Percentiles rank a stretch among this genome's conserved stretches.
phyloP scores from a whole-genome alignment of 2,113 vertebrate species.

The Pelusios castaneus region DNA sequence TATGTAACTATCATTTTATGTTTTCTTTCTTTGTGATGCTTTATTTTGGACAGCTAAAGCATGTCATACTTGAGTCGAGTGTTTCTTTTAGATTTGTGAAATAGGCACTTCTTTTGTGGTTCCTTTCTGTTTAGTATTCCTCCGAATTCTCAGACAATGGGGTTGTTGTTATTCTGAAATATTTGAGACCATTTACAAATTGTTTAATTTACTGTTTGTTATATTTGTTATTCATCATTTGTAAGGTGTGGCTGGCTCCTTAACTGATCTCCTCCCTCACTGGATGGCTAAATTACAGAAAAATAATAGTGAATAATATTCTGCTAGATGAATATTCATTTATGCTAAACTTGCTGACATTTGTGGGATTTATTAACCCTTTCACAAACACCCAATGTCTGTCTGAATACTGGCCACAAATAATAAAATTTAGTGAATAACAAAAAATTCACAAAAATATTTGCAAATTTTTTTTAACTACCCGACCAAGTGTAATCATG shows the following conservation, averaged over 20 bases:
- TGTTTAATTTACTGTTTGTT: not conserved
- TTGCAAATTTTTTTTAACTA: not conserved
- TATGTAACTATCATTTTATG: not conserved
- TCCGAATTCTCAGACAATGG: not conserved
- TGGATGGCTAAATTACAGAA: not conserved
- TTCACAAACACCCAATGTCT: not conserved
- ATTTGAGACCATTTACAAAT: not conserved
- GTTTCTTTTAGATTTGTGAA: not conserved
- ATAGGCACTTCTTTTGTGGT: not conserved
- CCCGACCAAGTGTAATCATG: not conserved
- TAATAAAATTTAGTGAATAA: not conserved
- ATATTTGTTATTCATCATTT: not conserved
- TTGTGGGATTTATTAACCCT: not conserved
- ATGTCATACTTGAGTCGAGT: not conserved
- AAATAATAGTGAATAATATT: not conserved
- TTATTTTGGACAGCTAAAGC: not conserved
- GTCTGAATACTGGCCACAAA: not conserved
- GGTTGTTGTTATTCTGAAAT: not conserved
- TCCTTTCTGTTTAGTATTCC: not conserved
- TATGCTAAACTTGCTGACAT: not conserved
- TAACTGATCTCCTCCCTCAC: not conserved
- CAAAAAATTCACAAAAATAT: not conserved
- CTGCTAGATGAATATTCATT: not conserved
- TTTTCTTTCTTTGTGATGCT: not conserved
- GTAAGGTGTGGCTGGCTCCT: not conserved